Conservation (phyloP, 2,797 vertebrate species). For the Myotis myotis region DNA sequence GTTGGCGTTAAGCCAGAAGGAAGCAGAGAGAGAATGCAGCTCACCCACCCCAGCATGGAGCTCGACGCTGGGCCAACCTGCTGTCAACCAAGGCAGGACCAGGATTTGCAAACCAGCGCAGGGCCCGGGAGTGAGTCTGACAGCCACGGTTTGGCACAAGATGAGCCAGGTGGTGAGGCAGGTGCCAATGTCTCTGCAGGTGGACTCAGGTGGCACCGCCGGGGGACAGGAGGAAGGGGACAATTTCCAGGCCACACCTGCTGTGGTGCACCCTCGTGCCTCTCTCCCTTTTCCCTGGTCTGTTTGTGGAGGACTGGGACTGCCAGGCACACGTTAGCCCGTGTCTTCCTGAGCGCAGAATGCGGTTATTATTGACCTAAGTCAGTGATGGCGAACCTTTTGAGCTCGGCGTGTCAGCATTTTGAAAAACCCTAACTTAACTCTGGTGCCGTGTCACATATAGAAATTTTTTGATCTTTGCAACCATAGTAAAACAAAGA, state of each 20-base stretch:
- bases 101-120: accelerated
- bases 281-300: neutral
- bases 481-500: no score
- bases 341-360: neutral
- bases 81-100: neutral
- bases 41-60: accelerated
- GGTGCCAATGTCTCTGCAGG: neutral
- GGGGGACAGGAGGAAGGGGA: neutral
- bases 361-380: neutral
- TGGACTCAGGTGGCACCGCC: neutral
- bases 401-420: no score
- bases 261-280: neutral
- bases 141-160: accelerated
- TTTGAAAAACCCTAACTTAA: no score
- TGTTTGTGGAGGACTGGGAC: neutral
- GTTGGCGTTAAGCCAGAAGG: accelerated
- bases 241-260: neutral
- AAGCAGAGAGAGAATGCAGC: neutral
- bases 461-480: no score
- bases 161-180: neutral
- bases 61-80: neutral
- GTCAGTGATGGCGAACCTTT: no score
- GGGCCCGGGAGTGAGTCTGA: no score
- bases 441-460: no score
- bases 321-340: neutral